Percentiles rank a stretch among this genome's conserved stretches.
phyloP scores from a whole-genome alignment of 2,888 invertebrate species.

The Acronicta alni region DNA sequence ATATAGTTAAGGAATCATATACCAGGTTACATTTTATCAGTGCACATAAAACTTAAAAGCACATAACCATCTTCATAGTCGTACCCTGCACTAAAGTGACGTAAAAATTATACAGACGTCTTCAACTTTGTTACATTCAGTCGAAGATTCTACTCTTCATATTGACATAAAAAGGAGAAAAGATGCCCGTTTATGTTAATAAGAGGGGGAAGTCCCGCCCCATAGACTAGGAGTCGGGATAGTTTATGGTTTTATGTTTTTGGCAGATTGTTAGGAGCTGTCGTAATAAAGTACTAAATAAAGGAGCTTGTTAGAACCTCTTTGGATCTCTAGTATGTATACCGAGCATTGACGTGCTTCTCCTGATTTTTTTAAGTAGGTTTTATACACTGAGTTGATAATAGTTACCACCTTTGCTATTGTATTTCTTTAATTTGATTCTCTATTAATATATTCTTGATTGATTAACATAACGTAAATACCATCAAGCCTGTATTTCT shows the following conservation, averaged over 20 bases:
- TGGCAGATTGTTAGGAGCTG: constrained; percentile 17
- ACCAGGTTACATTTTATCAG: neutral
- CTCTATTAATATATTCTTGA: too few species aligned
- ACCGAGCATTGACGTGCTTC: too few species aligned
- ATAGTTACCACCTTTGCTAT: too few species aligned
- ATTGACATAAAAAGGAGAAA: constrained; percentile 27
- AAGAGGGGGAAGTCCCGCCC: constrained; percentile 6
- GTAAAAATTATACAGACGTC: constrained; percentile 20
- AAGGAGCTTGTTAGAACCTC: neutral
- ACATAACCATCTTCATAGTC: neutral
- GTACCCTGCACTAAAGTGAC: constrained; percentile 9
- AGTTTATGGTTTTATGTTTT: constrained; percentile 32
- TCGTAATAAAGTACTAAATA: constrained; percentile 28
- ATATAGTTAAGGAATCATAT: neutral
- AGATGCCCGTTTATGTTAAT: constrained; percentile 41
- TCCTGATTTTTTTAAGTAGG: too few species aligned
- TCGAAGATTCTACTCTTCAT: constrained; percentile 36
- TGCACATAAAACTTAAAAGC: constrained; percentile 1
- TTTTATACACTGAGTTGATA: too few species aligned
- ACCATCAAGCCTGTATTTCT: too few species aligned
- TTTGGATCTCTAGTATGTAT: too few species aligned
- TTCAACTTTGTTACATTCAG: constrained; percentile 21
- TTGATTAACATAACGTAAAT: too few species aligned
- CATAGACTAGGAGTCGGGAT: constrained; percentile 7
- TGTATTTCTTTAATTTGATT: too few species aligned